Conservation (phyloP, 2,113 vertebrate species). For the Sebastes fasciatus region DNA sequence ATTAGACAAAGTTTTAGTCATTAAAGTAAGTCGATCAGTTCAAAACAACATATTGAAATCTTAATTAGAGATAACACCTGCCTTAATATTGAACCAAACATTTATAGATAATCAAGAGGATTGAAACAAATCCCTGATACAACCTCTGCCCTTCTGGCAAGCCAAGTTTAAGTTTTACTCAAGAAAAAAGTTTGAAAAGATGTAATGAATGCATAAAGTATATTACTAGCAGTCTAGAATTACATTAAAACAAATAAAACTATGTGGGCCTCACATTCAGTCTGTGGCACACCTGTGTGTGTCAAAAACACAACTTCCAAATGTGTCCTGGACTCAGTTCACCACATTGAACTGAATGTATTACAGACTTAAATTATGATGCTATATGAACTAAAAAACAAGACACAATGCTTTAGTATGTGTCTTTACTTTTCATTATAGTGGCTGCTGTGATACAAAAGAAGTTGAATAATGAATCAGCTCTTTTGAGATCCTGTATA, state of each 20-base stretch:
- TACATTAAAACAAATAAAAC: slow-evolving; percentile 21
- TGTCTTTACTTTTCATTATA: neutral
- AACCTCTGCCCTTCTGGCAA: neutral
- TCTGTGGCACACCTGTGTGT: neutral
- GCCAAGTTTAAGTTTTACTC: neutral
- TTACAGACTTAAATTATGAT: neutral
- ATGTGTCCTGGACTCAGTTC: neutral
- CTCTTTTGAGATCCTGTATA: neutral
- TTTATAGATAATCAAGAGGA: slow-evolving; percentile 15
- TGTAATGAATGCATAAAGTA: neutral
- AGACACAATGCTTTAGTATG: neutral
- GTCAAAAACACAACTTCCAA: neutral
- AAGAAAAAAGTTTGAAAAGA: neutral
- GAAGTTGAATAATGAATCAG: neutral
- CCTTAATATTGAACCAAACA: slow-evolving; percentile 5
- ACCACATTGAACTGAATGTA: neutral
- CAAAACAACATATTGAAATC: neutral
- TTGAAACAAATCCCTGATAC: slow-evolving; percentile 22
- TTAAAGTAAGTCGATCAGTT: neutral
- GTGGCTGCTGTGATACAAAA: neutral
- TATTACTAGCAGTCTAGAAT: neutral
- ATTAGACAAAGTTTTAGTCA: neutral
- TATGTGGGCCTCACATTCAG: neutral
- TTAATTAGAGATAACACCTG: neutral
- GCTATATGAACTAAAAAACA: neutral